Conservation (phyloP, 2,888 invertebrate species). For the Euplagia quadripunctaria region DNA sequence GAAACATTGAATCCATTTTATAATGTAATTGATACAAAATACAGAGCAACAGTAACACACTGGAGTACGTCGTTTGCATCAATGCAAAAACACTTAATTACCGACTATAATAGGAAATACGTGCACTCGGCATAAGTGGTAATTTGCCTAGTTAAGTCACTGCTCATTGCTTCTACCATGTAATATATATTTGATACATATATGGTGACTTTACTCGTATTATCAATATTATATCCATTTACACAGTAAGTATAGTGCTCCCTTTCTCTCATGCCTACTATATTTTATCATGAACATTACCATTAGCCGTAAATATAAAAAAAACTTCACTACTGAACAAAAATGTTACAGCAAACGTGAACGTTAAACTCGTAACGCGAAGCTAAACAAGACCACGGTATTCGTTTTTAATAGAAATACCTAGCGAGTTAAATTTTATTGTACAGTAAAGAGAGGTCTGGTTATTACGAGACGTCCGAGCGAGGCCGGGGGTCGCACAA, state of each 20-base stretch:
- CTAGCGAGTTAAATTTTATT: slow-evolving; percentile 30
- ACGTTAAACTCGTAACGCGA: slow-evolving; percentile 16
- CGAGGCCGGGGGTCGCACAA: slow-evolving; percentile 28
- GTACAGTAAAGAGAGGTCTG: slow-evolving; percentile 36
- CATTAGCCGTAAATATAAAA: neutral
- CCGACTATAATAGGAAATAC: neutral
- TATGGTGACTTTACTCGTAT: too few species aligned
- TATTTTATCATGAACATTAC: too few species aligned
- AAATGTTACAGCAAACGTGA: slow-evolving; percentile 14
- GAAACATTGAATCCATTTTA: too few species aligned
- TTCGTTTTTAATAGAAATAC: slow-evolving; percentile 25
- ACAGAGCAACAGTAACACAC: neutral
- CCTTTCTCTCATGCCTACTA: too few species aligned
- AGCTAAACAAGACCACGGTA: slow-evolving; percentile 7
- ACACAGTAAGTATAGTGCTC: too few species aligned
- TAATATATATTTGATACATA: too few species aligned
- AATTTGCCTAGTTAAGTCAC: too few species aligned
- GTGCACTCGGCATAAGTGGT: too few species aligned
- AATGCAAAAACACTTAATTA: too few species aligned
- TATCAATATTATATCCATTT: too few species aligned
- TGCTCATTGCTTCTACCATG: too few species aligned
- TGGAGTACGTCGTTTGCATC: neutral
- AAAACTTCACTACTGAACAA: slow-evolving; percentile 6
- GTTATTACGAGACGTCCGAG: slow-evolving; percentile 24
- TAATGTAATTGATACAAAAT: too few species aligned